Conservation (phyloP, 2,888 invertebrate genomes). For the Cheilosia variabilis region DNA sequence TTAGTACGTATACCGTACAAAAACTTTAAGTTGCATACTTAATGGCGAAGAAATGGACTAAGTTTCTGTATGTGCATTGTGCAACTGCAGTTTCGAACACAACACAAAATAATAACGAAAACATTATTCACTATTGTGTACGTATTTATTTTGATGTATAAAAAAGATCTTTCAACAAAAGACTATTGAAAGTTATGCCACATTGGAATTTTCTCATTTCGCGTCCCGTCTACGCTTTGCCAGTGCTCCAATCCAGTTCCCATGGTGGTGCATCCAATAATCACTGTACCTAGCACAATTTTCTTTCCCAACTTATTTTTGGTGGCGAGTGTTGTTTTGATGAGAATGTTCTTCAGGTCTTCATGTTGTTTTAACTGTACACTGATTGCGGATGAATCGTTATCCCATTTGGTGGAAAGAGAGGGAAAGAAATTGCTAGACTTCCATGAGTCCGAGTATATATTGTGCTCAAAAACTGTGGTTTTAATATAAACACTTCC, state of each 20-base stretch:
- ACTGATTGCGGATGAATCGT: constrained; percentile 81
- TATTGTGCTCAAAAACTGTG: constrained; percentile 88
- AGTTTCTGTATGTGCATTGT: no score
- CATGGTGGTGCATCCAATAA: constrained; percentile 77
- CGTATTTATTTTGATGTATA: background rate
- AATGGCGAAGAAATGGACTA: no score
- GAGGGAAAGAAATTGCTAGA: constrained; percentile 90
- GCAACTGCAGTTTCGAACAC: no score
- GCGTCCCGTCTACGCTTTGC: constrained; percentile 78
- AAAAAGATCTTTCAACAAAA: constrained; percentile 13
- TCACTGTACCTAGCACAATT: constrained; percentile 81
- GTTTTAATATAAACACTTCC: constrained; percentile 90
- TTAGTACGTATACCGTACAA: no score
- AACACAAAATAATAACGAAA: no score
- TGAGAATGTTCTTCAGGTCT: constrained; percentile 80
- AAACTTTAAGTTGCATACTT: no score
- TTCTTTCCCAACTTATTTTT: constrained; percentile 83
- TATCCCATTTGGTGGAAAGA: constrained; percentile 90
- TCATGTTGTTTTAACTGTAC: constrained; percentile 80
- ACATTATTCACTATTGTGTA: background rate
- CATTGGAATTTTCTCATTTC: constrained; percentile 80
- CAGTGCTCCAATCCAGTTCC: constrained; percentile 81
- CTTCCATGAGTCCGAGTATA: constrained; percentile 87
- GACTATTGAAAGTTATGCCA: constrained; percentile 82
- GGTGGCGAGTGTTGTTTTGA: constrained; percentile 82